Evolutionary conservation across 2,888 invertebrate genomes (phyloP), one percentile per base, ranked within the genome.

Genomic region (Troides helena): DNA sequence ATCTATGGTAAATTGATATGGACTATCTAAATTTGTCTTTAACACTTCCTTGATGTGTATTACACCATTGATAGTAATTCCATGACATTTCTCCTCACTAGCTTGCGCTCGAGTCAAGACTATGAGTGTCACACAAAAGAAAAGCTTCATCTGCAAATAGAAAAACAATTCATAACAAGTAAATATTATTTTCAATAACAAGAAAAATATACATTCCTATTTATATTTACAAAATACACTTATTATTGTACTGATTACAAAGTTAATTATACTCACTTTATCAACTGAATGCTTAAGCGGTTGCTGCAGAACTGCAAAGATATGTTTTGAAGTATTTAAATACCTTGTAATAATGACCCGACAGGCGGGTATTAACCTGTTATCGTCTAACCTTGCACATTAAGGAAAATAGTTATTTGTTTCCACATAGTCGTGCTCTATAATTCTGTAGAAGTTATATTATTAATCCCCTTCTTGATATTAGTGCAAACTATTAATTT

Each of bases 1-100:
- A 70, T 91, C 88, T 30, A 91, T 81, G 0, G 80, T 81, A 60
- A 90, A 71, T 73, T 90, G 88, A 70, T 86, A 90, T 0, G 90
- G 87, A 63, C 79, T 81, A 1, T 76, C 72, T 0, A 86, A 17
- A 58, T 77, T 56, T 2, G 72, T 66, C 66, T 77, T 81, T 4
- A 91, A 72, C 2, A 80, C 39, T 75, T 84, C 81, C 65, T 78
- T 73, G 17, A 73, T 72, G 56, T 81, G 76, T 56, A 74, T 74
- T 3, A 77, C 70, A 17, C 77, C 75, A 61, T 73, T 73, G 5
- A 79, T 71, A 23, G 75, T 59, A 8, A 78, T 63, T 6, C 77
- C 77, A 56, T 76, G 68, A 69, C 81, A 81, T 65, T 72, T 66
- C 65, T 73, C 68, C n/a, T 74, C 69, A 18, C 72, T 56, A 10